Evolutionary conservation across 2,888 invertebrate species (phyloP).

Genomic region (Ferrisia virgata): DNA sequence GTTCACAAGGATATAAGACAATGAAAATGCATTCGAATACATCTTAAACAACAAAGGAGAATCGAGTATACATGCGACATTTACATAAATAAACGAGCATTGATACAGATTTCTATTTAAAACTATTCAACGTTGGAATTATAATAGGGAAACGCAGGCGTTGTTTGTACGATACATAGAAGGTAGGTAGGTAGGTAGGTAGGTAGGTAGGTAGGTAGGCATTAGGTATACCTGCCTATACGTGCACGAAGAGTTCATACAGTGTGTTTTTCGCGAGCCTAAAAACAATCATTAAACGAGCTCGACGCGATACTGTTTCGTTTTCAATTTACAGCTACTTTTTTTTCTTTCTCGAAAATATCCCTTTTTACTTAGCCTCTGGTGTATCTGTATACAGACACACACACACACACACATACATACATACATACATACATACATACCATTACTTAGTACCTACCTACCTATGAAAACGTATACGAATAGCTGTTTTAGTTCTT

Average conservation of each 20-base stretch:
- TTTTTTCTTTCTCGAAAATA: background rate
- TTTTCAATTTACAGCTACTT: conserved; percentile 9
- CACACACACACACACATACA: no score
- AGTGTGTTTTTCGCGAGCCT: background rate
- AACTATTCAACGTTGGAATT: conserved; percentile 25
- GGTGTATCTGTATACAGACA: background rate
- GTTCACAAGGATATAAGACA: conserved; percentile 14
- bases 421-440: no score
- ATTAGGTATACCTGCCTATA: background rate
- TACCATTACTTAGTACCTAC: background rate
- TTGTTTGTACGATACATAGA: background rate
- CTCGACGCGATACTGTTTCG: background rate
- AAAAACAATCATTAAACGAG: conserved; percentile 24
- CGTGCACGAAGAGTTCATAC: background rate
- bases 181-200: no score
- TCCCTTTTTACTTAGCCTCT: background rate
- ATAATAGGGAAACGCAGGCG: conserved; percentile 1
- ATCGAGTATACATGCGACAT: conserved; percentile 12
- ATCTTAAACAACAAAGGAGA: background rate
- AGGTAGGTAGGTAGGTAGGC: no score
- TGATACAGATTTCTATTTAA: conserved; percentile 27
- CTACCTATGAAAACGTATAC: background rate
- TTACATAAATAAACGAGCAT: conserved; percentile 28
- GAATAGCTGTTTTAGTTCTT: background rate
- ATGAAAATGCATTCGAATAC: conserved; percentile 24